A percentile compares a stretch with the other conserved stretches of the same genome.
These are phyloP conservation scores for Gallinago solitaria DNA, from an alignment of 2,797 vertebrate species.

Conservation along the genomic window DNA sequence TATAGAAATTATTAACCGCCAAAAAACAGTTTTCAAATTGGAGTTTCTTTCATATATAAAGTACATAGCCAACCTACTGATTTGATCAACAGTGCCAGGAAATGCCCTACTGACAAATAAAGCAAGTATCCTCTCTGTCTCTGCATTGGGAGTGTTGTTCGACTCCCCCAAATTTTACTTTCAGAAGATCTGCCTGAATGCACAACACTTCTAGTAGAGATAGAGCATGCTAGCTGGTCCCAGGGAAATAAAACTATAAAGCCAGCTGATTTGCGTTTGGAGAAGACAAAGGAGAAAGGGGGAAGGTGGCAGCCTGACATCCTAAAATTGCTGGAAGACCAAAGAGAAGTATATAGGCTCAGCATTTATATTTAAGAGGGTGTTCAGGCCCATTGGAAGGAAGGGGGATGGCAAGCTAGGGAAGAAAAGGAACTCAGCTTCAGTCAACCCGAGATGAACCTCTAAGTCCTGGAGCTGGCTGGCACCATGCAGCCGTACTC, in stretches of 20 bases:
- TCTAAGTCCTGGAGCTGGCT: not conserved
- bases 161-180: not conserved
- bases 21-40: not conserved
- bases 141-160: not conserved
- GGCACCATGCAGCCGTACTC: accelerated
- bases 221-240: accelerated
- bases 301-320: not conserved
- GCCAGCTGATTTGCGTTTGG: accelerated
- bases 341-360: not conserved
- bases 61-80: not conserved
- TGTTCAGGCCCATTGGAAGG: not conserved
- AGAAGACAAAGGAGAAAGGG: not conserved
- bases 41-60: not conserved
- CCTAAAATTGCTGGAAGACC: not conserved
- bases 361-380: not conserved
- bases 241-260: not conserved
- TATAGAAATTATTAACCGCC: not conserved
- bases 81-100: not conserved
- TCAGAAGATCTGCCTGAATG: not conserved
- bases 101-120: not conserved
- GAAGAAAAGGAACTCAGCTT: not conserved
- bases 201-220: not conserved
- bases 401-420: not conserved
- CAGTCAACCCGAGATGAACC: not conserved
- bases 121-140: not conserved